Base-by-base conservation (phyloP, 2,888 invertebrate species). In the Lasioglossum villosulum region DNA sequence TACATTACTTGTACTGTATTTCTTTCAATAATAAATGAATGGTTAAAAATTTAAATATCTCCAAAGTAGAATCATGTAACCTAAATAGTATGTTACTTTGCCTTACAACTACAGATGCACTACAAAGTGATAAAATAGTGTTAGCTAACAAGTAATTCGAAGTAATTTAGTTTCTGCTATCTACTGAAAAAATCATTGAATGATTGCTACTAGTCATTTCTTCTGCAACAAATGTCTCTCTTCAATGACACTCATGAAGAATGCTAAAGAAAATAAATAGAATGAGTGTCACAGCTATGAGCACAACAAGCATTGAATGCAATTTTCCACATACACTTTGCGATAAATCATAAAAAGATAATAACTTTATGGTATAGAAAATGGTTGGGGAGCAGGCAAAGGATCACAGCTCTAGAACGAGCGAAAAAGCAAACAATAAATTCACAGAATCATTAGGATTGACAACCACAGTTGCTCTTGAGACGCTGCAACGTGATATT, bases 401-500 rank as follows among this genome's bases (percentile, higher is more conserved):
- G 42, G 85, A 85, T 23, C 87, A 85, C 42, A 81, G 83, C 79
- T 86, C 86, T 19, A 88, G 81, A 76, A 84, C 82, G 23, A 88
- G 88, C 23, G 83, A 83, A 45, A 89, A 91, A 77, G 74, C 84
- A 27, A 88, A 91, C 30, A 77, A 89, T 14, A 90, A 90, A 66
- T 80, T 84, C 37, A 91, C 88, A 77, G 90, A 92, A 84, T 89
- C 81, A 84, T 85, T 93, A 45, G 97, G 97, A 37, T 95, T 97
- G 90, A 96, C 96, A 71, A 98, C 98, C 19, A 96, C 96, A 92
- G 96, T 96, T 85, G 98, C 98, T 39, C 94, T 98, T 81, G 95
- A 96, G 88, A 97, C 96, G 92, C 96, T 98, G 84, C 96, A 97
- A 91, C 96, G 96, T 91, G 98, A 98, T 94, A 97, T 98, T 89